Evolutionary conservation across 2,797 vertebrate species (phyloP), one percentile per base, ranked within the genome.

Genomic region (Neosilurus hyrtlii): DNA sequence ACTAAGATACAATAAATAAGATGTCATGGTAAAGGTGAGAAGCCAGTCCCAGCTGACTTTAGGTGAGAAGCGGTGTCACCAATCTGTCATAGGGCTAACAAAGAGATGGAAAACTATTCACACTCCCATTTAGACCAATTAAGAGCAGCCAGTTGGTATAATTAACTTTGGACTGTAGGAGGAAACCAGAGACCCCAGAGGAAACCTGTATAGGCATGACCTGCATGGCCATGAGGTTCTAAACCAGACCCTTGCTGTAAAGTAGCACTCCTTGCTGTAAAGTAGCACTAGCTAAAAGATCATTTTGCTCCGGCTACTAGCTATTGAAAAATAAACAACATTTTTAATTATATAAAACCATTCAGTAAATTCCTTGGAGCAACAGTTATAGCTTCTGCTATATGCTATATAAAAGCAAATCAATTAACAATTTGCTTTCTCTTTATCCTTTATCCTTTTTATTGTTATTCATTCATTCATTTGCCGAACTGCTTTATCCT

Each of bases 341-440:
- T 11, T 11, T 49, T 12, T 63, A 35, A 75, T 76, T 76, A 61
- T 76, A n/a, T 76, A n/a, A 77, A 63, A 77, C 16, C 57, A 9
- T 14, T 62, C 35, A 16, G 16, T 62, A 62, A 72, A 51, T 9
- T 37, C 30, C 15, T 15, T 3, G 16, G 20, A 22, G 18, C 35
- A 57, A 57, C 18, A 8, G 14, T 37, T 8, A 37, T 62, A 14
- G 8, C 22, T 63, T 10, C 54, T 75, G 10, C 15, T 51, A 49
- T 16, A 54, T 10, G 24, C 3, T 16, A 56, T 16, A 24, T 30
- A 20, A 24, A 75, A 59, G 20, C 56, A 12, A 22, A 75, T 75
- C 72, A 11, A 0, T 57, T n/a, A 75, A 57, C 26, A 57, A 26
- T 30, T 22, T 35, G 72, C 70, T 72, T 72, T 22, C 51, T 54